These are phyloP conservation scores for Geococcyx californianus DNA, from an alignment of 2,113 vertebrate species.

Conservation along the genomic window DNA sequence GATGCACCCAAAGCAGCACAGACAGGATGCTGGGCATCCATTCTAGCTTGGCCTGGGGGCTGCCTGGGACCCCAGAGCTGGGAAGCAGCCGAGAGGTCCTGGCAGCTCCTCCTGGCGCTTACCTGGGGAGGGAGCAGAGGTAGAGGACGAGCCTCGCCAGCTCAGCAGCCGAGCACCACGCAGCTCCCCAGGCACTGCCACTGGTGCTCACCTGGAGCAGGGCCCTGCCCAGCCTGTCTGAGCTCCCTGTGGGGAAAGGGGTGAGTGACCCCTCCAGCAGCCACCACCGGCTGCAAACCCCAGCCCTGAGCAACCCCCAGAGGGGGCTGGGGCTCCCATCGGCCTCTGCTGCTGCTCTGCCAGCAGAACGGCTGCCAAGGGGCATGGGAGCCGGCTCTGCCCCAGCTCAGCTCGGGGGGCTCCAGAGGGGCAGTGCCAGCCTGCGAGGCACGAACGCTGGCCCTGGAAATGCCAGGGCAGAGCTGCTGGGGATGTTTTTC, in stretches of 20 bases:
- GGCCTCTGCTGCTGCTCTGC: neutral
- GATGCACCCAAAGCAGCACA: neutral
- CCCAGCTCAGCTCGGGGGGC: rapidly evolving
- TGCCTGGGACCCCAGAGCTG: neutral
- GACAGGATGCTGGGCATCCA: neutral
- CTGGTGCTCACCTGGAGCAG: conserved; percentile 84
- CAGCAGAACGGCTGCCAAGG: neutral
- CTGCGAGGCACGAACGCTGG: rapidly evolving
- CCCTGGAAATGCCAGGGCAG: neutral
- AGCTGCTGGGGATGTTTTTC: neutral
- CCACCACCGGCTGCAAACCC: rapidly evolving
- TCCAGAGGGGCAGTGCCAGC: neutral
- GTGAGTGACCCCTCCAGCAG: neutral
- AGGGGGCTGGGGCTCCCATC: rapidly evolving
- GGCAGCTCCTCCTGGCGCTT: neutral
- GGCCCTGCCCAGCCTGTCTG: conserved; percentile 81
- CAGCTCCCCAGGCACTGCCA: conserved; percentile 75
- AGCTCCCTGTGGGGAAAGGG: conserved; percentile 75
- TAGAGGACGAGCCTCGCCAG: conserved; percentile 82
- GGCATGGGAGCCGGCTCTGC: neutral
- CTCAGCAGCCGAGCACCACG: conserved; percentile 74
- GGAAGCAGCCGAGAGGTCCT: neutral
- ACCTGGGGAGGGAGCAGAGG: conserved; percentile 86
- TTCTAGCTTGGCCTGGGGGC: neutral
- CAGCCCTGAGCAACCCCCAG: neutral